A percentile compares a stretch with the other conserved stretches of the same genome.
These are phyloP conservation scores for Columba livia DNA, from an alignment of 2,113 vertebrate species.

Conservation along the genomic window DNA sequence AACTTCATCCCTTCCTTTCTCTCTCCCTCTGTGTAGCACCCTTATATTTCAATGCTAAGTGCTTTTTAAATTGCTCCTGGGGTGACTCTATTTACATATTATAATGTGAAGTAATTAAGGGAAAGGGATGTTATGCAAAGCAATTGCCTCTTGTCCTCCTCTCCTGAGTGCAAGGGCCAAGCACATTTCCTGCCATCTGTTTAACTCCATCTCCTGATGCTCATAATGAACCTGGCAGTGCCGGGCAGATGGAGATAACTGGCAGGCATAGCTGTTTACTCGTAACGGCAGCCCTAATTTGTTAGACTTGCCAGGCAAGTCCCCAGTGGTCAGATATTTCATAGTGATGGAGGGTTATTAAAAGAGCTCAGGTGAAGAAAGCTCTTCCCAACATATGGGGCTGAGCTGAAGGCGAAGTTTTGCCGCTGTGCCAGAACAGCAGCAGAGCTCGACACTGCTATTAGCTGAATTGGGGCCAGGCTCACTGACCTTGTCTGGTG, in stretches of 20 bases:
- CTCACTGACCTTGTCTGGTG: slow-evolving; percentile 7
- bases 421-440: not conserved
- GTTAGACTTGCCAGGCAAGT: slow-evolving; percentile 68
- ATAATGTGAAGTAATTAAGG: slow-evolving; percentile 64
- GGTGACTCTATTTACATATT: slow-evolving; percentile 65
- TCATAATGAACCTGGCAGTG: slow-evolving; percentile 67
- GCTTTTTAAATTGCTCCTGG: slow-evolving; percentile 33
- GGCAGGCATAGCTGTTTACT: slow-evolving; percentile 67
- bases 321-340: slow-evolving; percentile 60
- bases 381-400: slow-evolving; percentile 36
- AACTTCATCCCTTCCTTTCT: slow-evolving; percentile 5
- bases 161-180: slow-evolving; percentile 61
- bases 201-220: slow-evolving; percentile 66
- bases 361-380: slow-evolving; percentile 58
- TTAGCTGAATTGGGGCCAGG: slow-evolving; percentile 8
- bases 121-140: slow-evolving; percentile 45
- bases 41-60: slow-evolving; percentile 49
- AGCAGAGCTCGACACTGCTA: not conserved
- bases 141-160: slow-evolving; percentile 40
- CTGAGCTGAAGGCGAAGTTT: not conserved
- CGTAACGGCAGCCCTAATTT: slow-evolving; percentile 63
- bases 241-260: slow-evolving; percentile 66
- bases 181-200: slow-evolving; percentile 71
- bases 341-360: slow-evolving; percentile 53
- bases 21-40: not conserved